These are phyloP conservation scores for Sarcophaga subvicina DNA, from an alignment of 2,888 invertebrate species.

Conservation along the genomic window DNA sequence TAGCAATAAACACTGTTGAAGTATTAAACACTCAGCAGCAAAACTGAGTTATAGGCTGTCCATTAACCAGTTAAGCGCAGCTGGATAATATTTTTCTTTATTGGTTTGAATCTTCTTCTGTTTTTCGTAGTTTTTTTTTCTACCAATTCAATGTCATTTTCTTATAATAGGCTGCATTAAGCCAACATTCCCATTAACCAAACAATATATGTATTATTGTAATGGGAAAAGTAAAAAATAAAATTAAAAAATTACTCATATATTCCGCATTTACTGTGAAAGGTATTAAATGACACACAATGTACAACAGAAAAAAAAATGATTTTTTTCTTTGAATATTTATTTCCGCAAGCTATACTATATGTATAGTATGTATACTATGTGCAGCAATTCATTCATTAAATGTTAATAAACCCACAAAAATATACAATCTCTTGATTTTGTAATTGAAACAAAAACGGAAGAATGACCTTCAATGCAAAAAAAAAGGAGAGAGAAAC, in stretches of 20 bases:
- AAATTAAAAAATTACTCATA: conserved; percentile 36
- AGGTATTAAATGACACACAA: conserved; percentile 54
- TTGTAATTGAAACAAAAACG: conserved; percentile 25
- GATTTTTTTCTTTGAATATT: not conserved
- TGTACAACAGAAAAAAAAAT: not conserved
- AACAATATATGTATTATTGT: not conserved
- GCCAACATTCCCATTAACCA: conserved; percentile 18
- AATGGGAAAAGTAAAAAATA: conserved; percentile 29
- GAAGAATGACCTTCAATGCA: conserved; percentile 45
- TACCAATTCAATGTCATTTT: conserved; percentile 46
- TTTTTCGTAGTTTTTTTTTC: not conserved
- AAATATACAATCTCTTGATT: conserved; percentile 50
- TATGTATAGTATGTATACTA: not conserved
- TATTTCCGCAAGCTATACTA: conserved; percentile 46
- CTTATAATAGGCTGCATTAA: conserved; percentile 26
- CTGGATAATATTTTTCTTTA: not conserved
- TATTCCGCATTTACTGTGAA: conserved; percentile 42
- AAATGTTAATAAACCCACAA: conserved; percentile 44
- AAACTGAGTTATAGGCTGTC: not conserved
- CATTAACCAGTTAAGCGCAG: conserved; percentile 34
- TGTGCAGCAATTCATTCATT: conserved; percentile 3
- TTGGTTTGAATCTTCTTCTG: not conserved
- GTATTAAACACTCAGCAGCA: not conserved
- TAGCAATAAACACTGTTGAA: conserved; percentile 4
- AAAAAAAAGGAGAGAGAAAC: not conserved